These are phyloP conservation scores for Crocallis elinguaria DNA, from an alignment of 2,888 invertebrate genomes.

Conservation along the genomic window DNA sequence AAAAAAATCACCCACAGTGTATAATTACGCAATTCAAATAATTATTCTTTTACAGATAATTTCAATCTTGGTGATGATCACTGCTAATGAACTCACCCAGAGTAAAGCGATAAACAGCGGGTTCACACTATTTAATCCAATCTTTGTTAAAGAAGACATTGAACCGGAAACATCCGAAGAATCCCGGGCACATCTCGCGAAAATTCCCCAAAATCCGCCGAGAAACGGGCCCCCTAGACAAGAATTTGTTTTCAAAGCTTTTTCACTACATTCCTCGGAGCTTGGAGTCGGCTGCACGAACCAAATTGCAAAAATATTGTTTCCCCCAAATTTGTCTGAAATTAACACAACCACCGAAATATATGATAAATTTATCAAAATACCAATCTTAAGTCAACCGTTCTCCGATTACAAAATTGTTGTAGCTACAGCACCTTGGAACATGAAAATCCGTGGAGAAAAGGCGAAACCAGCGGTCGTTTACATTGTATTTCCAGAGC, in stretches of 20 bases:
- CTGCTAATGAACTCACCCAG: conserved; percentile 38
- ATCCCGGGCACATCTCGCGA: conserved; percentile 54
- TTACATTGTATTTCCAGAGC: conserved; percentile 66
- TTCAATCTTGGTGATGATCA: conserved; percentile 38
- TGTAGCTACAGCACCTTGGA: conserved; percentile 67
- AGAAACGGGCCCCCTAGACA: conserved; percentile 22
- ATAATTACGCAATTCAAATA: not conserved
- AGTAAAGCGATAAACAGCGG: conserved; percentile 62
- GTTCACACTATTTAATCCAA: conserved; percentile 56
- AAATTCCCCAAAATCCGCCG: conserved; percentile 54
- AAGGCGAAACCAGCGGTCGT: conserved; percentile 53
- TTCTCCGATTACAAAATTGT: conserved; percentile 65
- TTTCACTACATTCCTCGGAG: conserved; percentile 41
- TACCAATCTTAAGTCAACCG: conserved; percentile 61
- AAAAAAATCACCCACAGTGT: not conserved
- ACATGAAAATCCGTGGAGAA: conserved; percentile 50
- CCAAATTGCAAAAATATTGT: conserved; percentile 57
- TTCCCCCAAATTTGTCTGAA: conserved; percentile 35
- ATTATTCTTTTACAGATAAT: conserved; percentile 46
- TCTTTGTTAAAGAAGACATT: conserved; percentile 50
- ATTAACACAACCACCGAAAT: conserved; percentile 19
- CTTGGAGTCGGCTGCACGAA: conserved; percentile 53
- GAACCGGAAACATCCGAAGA: conserved; percentile 36
- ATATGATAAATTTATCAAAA: conserved; percentile 48
- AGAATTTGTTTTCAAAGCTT: conserved; percentile 44